These are phyloP conservation scores for Otis tarda DNA, from an alignment of 2,113 vertebrate species.

Conservation along the genomic window DNA sequence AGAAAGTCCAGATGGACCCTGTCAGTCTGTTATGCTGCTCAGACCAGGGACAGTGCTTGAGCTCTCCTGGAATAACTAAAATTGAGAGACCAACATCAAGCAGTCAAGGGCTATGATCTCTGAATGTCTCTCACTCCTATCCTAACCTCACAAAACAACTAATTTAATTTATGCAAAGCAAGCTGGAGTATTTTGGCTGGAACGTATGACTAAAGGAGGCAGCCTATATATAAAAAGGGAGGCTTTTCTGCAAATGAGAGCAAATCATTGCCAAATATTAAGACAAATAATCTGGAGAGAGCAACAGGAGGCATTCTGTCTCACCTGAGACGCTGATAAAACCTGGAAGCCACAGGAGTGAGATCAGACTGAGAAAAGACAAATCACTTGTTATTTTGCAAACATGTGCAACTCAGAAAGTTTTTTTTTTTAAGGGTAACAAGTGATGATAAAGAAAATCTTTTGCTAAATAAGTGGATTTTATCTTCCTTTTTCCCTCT, in stretches of 20 bases:
- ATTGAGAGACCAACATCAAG: not conserved
- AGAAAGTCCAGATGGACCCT: not conserved
- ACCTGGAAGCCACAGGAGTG: constrained; percentile 33
- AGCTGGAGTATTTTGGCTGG: not conserved
- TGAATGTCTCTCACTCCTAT: not conserved
- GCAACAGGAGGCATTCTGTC: constrained; percentile 44
- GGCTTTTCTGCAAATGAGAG: not conserved
- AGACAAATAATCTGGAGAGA: constrained; percentile 17
- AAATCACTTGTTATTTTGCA: constrained; percentile 2
- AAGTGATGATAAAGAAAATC: not conserved
- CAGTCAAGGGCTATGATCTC: not conserved
- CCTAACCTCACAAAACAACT: not conserved
- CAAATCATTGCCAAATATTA: constrained; percentile 11
- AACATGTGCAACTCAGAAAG: not conserved
- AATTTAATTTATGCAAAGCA: not conserved
- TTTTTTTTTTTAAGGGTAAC: not conserved
- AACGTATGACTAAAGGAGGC: not conserved
- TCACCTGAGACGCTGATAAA: constrained; percentile 58
- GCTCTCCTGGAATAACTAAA: not conserved
- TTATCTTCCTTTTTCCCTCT: not conserved
- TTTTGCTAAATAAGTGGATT: not conserved
- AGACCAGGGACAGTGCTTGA: not conserved
- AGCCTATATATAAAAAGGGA: not conserved
- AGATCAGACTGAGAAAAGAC: constrained; percentile 43
- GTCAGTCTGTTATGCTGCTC: not conserved